Base-by-base conservation (phyloP, 2,888 invertebrate species). In the Brachylomia viminalis region DNA sequence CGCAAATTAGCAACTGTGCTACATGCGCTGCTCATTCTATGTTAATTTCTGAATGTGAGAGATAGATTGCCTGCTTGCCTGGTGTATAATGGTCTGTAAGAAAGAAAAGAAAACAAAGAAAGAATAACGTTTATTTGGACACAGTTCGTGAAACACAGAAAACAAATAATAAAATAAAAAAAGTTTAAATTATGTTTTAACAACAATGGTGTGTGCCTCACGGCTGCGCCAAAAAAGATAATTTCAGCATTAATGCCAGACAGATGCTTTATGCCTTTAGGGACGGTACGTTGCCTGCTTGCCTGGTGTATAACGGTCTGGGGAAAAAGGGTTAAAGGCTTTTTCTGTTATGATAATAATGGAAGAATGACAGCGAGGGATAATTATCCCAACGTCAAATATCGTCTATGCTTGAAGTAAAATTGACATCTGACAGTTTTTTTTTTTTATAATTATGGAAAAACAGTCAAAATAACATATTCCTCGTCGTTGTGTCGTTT, bases 1-100 rank as follows among this genome's bases (percentile, higher is more conserved):
- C 52, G 70, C 69, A 77, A 80, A 83, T 83, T 80, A 83, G 72
- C 77, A 64, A 74, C 73, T 73, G 77, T n/a, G 67, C 69, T 74
- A 77, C 80, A 74, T 56, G 45, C 59, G 64, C 69, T 20, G 54
- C 62, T 75, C 73, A 68, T 75, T 80, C 47, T 74, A 74, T 80
- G 84, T 74, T 74, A 83, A 83, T 77, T 79, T 69, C 73, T 75
- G n/a, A 30, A 64, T 59, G 33, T 52, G 62, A 61, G 61, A 64
- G 58, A 79, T 67, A 72, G 71, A 61, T 38, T 68, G 78, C 20
- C 42, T 66, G 49, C 4, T 64, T 52, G 7, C 2, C 20, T 77
- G 27, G 0, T 33, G 23, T 62, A 11, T 27, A 42, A 47, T 73
- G 30, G 42, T 69, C n/a, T n/a, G n/a, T n/a, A n/a, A n/a, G n/a